Base-by-base conservation (phyloP, 2,113 vertebrate species). In the Lichenostomus cassidix region DNA sequence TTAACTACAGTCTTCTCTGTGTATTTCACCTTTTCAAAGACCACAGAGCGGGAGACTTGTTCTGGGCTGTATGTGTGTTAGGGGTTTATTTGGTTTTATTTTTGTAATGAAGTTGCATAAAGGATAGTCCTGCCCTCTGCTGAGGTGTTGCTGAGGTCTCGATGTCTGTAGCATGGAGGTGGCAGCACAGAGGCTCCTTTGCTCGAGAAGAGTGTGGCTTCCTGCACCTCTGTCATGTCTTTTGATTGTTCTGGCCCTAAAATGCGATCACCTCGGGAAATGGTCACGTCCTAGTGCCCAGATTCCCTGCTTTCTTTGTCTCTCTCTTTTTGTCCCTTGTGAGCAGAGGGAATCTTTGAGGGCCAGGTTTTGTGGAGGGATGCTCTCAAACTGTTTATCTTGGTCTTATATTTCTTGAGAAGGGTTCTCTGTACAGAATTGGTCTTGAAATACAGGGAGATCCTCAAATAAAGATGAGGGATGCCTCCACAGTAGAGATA, bases 171-270 rank as follows among this genome's bases (percentile, higher is more conserved):
- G 50, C 63, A 21, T 0, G 2, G 56, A 52, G 42, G 17, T 35
- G 44, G 24, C 3, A 13, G 44, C 1, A 1, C n/a, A 2, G 4
- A 1, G 29, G 41, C 24, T 41, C 5, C 0, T 76, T 82, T 5
- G 3, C 44, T 46, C n/a, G 56, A 59, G 63, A 63, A 50, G 8
- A 14, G 10, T 4, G 28, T 7, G 2, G 33, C 44, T 83, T 59
- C 33, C 58, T 41, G 9, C 10, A 6, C 18, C 11, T 35, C 28
- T 35, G 1, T 24, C n/a, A 4, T 39, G 37, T 41, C 50, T 50
- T 16, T 64, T 5, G 1, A 10, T 59, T 33, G 16, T 65, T 42
- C 12, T 33, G 28, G 52, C 46, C 65, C 52, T 42, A 47, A 65
- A 53, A 18, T 37, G 9, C 0, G 3, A 65, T 42, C n/a, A 21